Evolutionary conservation across 1,140 invertebrate genomes (phyloP), one percentile per base, ranked within the genome.

Genomic region (Papilio aristodemus): DNA sequence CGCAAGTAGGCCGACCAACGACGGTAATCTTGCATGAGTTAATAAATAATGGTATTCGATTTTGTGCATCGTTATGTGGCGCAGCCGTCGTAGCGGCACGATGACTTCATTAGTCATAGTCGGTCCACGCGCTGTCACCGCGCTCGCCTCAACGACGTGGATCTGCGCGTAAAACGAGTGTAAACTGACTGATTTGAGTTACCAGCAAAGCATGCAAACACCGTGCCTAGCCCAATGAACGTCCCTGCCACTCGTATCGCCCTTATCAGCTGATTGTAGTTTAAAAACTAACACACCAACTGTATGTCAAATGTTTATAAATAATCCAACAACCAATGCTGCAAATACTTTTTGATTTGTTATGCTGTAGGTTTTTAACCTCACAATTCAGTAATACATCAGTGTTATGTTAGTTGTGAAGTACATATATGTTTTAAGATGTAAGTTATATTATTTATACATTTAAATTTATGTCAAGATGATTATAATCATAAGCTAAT

Each of bases 21-120:
- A 84, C 83, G 82, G 82, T 87, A 87, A 87, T 87, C 85, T 86
- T 85, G 77, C 79, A 85, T 77, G 75, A 80, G 83, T 89, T 80
- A 90, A 89, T 91, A 88, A 87, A 79, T 87, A 89, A 90, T 88
- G 83, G 77, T 78, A 84, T 90, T 91, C 83, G 86, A 89, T 91
- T 83, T 88, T 85, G 85, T 89, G 89, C 87, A 88, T 83, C 77
- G 80, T 81, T 75, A 81, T 79, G 79, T 75, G 77, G 81, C 81
- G 84, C 86, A 84, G 85, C 68, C 80, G 82, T 85, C 77, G 76
- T 79, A 70, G 72, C 73, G 68, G 69, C 54, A 73, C 74, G 68
- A 78, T 39, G 60, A 74, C 72, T 66, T 69, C 59, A 81, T 81
- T 81, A 85, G 80, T 85, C 80, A 79, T 74, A 72, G 71, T 64